Conservation (phyloP, 2,888 invertebrate species). For the Dryococelus australis region DNA sequence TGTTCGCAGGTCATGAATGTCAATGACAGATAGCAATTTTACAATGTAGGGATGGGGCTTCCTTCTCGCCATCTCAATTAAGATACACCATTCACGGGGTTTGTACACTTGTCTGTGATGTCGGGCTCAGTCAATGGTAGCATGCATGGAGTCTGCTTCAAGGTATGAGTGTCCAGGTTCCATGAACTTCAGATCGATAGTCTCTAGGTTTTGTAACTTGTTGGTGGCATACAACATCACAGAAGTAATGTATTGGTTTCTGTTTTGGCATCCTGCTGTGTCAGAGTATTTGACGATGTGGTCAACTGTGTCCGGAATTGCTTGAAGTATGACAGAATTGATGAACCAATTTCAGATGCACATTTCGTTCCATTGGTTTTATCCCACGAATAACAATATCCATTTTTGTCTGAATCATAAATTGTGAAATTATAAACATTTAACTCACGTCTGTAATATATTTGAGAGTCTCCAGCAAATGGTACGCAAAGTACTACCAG, state of each 20-base stretch:
- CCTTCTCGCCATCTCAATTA: slow-evolving; percentile 17
- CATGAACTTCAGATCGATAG: not conserved
- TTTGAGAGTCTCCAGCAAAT: slow-evolving; percentile 22
- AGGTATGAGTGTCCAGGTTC: not conserved
- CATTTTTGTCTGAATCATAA: slow-evolving; percentile 18
- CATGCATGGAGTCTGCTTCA: slow-evolving; percentile 21
- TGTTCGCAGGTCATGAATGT: not conserved
- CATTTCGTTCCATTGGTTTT: not conserved
- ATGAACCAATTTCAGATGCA: too few relatives aligned
- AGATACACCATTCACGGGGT: slow-evolving; percentile 18
- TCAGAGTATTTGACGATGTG: slow-evolving; percentile 19
- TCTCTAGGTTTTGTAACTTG: slow-evolving; percentile 8
- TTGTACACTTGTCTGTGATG: slow-evolving; percentile 22
- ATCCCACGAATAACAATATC: not conserved
- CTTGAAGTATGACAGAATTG: too few relatives aligned
- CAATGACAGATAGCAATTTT: not conserved
- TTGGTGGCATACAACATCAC: slow-evolving; percentile 17
- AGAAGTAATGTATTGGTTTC: slow-evolving; percentile 19
- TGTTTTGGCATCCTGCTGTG: slow-evolving; percentile 22
- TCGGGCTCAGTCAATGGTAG: not conserved
- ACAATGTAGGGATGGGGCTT: slow-evolving; percentile 5
- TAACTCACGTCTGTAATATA: slow-evolving; percentile 1
- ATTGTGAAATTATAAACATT: too few relatives aligned
- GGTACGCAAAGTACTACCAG: not conserved
- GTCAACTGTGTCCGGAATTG: not conserved